A percentile compares a stretch with the other conserved stretches of the same genome.
Conservation (phyloP, 1,140 invertebrate species). For the Pseudomyrmex flavicornis region DNA sequence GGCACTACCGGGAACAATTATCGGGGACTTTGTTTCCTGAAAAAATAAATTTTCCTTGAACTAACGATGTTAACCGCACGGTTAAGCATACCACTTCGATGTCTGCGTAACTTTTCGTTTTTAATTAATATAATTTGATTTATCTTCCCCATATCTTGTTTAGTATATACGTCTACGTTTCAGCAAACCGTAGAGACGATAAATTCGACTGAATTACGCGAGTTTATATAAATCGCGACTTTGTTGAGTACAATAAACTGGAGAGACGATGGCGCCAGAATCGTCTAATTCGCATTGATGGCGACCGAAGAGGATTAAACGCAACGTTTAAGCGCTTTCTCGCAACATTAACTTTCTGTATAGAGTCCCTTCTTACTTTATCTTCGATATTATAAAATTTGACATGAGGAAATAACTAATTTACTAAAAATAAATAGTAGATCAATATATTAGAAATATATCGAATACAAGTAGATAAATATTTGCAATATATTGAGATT, state of each 20-base stretch:
- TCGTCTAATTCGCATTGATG: conserved; percentile 54
- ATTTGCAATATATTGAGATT: conserved; percentile 12
- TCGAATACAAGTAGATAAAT: neutral
- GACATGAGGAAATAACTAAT: neutral
- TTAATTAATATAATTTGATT: conserved; percentile 48
- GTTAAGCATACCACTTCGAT: conserved; percentile 26
- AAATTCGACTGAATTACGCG: conserved; percentile 48
- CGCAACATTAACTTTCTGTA: conserved; percentile 13
- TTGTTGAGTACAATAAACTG: conserved; percentile 23
- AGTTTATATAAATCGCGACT: conserved; percentile 28
- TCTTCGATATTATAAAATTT: neutral
- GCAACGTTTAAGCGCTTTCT: conserved; percentile 23
- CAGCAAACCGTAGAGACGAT: conserved; percentile 34
- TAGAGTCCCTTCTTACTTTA: conserved; percentile 13
- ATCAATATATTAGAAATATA: neutral
- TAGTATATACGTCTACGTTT: neutral
- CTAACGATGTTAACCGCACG: conserved; percentile 31
- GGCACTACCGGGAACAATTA: conserved; percentile 54
- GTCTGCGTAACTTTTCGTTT: neutral
- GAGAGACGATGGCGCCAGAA: conserved; percentile 38
- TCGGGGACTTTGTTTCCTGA: conserved; percentile 43
- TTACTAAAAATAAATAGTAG: neutral
- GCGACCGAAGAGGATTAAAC: conserved; percentile 33
- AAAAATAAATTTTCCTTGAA: conserved; percentile 46
- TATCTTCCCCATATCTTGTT: conserved; percentile 31